Conservation (phyloP, 2,113 vertebrate species). For the Halichoerus grypus region DNA sequence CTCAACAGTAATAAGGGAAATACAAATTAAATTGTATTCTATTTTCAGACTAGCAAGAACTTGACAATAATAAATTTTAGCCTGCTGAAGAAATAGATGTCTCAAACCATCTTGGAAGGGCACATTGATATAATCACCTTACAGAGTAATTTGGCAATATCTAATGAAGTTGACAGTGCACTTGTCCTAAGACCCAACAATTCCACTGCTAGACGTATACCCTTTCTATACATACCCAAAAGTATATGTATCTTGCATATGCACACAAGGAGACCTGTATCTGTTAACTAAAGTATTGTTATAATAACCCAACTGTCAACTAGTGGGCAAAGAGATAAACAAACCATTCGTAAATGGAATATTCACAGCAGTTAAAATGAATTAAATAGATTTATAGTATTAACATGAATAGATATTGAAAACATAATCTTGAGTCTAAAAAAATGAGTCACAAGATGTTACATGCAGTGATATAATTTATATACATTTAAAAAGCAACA, state of each 20-base stretch:
- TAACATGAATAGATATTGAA: background rate
- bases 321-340: background rate
- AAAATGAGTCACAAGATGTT: background rate
- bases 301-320: background rate
- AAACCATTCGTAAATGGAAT: background rate
- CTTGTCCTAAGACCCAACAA: background rate
- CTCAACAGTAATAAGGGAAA: slow-evolving; percentile 11
- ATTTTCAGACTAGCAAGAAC: background rate
- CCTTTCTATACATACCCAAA: background rate
- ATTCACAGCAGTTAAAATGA: background rate
- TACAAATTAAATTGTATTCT: background rate
- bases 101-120: background rate
- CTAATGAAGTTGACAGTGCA: background rate
- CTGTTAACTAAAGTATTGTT: background rate
- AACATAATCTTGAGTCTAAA: background rate
- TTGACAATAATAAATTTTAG: background rate
- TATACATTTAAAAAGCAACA: background rate
- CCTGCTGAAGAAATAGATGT: background rate
- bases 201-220: background rate
- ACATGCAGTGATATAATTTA: background rate
- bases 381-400: background rate
- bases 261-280: background rate
- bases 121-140: background rate
- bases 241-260: background rate
- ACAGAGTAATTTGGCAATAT: background rate